Base-by-base conservation (phyloP, 2,797 vertebrate genomes). In the Avahi laniger region DNA sequence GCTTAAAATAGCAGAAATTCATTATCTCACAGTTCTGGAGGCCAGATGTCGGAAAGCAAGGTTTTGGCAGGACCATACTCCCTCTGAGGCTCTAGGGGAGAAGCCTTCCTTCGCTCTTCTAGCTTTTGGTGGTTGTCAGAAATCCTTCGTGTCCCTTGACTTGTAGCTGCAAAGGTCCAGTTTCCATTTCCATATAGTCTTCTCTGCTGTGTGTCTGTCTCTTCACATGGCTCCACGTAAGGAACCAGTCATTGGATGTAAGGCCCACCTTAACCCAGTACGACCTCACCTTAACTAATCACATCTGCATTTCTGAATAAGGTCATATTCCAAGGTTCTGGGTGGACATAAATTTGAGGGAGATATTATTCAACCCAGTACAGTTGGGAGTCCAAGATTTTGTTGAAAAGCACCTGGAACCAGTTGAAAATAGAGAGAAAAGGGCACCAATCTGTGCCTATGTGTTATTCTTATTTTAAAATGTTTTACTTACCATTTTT, bases 401-500 rank as follows among this genome's bases (percentile, higher is more conserved):
- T 85, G 30, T 75, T 69, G 59, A 76, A 61, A 33, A 61, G 24
- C 33, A 83, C 35, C 61, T 57, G 12, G 84, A 93, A 87, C n/a
- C 63, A 76, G 33, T 88, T 91, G 46, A 67, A 86, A 93, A 48
- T 52, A 70, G 26, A 73, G 11, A 94, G 24, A 52, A 70, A 72
- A 52, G 7, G 3, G 12, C 7, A 48, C 50, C n/a, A n/a, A 17
- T 48, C 28, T 78, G 30, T 86, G 38, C 24, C 61, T 78, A 57
- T 1, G 0, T 41, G n/a, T 35, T 61, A 59, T 33, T 84, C 63
- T 93, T 91, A 63, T 41, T 87, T 89, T 61, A 73, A 43, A 69
- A 46, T 33, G 75, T 90, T 87, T 85, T 2, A 79, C 9, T 79
- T 67, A 28, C 1, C 9, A 2, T 38, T 78, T 94, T 92, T 92